A percentile compares a stretch with the other conserved stretches of the same genome.
phyloP scores from a whole-genome alignment of 2,113 vertebrate genomes.

The Psittacula cyanocephala region DNA sequence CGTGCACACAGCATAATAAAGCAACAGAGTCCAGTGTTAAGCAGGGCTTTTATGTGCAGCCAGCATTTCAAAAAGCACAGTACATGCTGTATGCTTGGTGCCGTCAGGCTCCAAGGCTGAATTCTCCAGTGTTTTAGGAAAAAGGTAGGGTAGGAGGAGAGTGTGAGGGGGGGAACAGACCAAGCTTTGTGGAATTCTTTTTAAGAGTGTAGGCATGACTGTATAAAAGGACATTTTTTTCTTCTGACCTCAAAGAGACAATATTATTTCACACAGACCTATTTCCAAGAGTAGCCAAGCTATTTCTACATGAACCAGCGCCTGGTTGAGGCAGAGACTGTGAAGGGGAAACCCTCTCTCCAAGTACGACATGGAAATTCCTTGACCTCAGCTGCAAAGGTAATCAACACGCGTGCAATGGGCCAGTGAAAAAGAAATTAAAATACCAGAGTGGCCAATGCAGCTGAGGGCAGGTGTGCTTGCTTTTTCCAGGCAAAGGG shows the following conservation, averaged over 20 bases:
- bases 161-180: constrained; percentile 35
- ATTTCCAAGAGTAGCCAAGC: constrained; percentile 49
- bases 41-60: constrained; percentile 38
- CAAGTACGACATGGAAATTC: constrained; percentile 62
- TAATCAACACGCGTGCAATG: background rate
- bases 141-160: constrained; percentile 25
- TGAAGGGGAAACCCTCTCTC: constrained; percentile 63
- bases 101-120: constrained; percentile 20
- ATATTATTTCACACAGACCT: constrained; percentile 64
- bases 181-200: constrained; percentile 63
- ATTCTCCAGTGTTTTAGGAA: constrained; percentile 64
- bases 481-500: constrained; percentile 36
- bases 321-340: constrained; percentile 29
- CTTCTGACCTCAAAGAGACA: constrained; percentile 56
- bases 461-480: constrained; percentile 43
- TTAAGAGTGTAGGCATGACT: constrained; percentile 39
- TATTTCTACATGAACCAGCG: constrained; percentile 37
- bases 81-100: constrained; percentile 46
- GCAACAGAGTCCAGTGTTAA: background rate
- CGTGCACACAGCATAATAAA: background rate
- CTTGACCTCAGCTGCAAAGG: constrained; percentile 53
- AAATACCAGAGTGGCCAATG: constrained; percentile 9
- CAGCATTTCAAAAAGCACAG: constrained; percentile 48
- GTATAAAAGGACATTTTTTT: constrained; percentile 45
- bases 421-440: constrained; percentile 46